These are phyloP conservation scores for Antigone vipio DNA, from an alignment of 2,113 vertebrate genomes.

Conservation along the genomic window DNA sequence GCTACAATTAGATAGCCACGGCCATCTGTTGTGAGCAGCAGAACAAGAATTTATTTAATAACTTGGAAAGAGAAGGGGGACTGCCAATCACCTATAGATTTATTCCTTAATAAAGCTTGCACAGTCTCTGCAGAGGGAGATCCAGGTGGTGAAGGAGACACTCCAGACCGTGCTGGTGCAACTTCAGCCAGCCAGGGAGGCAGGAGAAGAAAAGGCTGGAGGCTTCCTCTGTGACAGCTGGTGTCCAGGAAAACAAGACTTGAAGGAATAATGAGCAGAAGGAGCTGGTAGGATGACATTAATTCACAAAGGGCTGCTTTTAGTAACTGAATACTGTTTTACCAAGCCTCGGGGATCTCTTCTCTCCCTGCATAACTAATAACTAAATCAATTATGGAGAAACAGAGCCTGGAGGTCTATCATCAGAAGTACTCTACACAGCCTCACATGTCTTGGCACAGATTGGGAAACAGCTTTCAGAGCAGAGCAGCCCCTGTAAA, in stretches of 20 bases:
- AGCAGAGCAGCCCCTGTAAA: constrained; percentile 31
- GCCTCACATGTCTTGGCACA: constrained; percentile 30
- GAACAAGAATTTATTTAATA: constrained; percentile 66
- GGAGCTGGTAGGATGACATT: neutral
- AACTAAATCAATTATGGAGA: constrained; percentile 45
- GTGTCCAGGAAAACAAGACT: constrained; percentile 57
- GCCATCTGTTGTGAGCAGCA: constrained; percentile 78
- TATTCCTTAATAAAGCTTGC: constrained; percentile 80
- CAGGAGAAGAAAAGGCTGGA: constrained; percentile 69
- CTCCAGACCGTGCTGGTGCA: constrained; percentile 77
- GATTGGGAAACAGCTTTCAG: constrained; percentile 60
- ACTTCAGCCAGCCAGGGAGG: constrained; percentile 82
- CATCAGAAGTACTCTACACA: neutral
- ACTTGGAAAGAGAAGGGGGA: constrained; percentile 39
- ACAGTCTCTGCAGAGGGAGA: constrained; percentile 86
- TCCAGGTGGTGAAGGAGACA: constrained; percentile 81
- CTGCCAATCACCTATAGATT: constrained; percentile 71
- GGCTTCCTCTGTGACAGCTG: constrained; percentile 85
- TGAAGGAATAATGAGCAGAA: constrained; percentile 74
- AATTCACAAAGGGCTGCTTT: constrained; percentile 40
- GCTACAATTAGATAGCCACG: constrained; percentile 72
- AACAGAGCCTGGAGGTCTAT: constrained; percentile 32
- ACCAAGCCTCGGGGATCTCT: constrained; percentile 55
- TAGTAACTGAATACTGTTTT: constrained; percentile 58
- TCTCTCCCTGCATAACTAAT: constrained; percentile 11